These are phyloP conservation scores for Sarcophaga rosellei DNA, from an alignment of 2,888 invertebrate genomes.

Conservation along the genomic window DNA sequence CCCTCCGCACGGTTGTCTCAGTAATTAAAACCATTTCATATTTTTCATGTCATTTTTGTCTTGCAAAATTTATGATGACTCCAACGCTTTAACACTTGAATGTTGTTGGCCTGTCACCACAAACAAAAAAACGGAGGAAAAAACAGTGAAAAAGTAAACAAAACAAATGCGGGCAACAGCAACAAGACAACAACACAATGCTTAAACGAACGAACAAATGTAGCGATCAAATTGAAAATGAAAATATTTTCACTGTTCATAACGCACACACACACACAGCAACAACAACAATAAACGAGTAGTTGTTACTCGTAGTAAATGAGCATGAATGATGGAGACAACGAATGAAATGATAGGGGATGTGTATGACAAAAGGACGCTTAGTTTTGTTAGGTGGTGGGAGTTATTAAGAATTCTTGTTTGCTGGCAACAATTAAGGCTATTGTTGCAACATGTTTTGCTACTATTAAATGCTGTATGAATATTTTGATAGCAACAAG, in stretches of 20 bases:
- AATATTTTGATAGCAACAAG: no score
- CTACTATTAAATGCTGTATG: not conserved
- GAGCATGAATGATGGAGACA: not conserved
- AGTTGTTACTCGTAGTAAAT: not conserved
- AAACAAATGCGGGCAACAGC: slow-evolving; percentile 28
- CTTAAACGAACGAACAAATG: not conserved
- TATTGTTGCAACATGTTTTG: slow-evolving; percentile 36
- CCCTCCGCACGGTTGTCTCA: not conserved
- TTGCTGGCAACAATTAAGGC: slow-evolving; percentile 41
- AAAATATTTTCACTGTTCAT: slow-evolving; percentile 46
- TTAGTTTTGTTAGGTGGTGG: not conserved
- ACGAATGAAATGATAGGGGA: not conserved
- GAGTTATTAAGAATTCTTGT: not conserved
- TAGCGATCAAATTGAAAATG: slow-evolving; percentile 48
- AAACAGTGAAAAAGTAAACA: slow-evolving; percentile 47
- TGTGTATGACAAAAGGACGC: slow-evolving; percentile 8
- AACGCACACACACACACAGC: slow-evolving; percentile 7
- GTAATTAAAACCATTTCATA: slow-evolving; percentile 65
- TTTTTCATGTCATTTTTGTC: slow-evolving; percentile 60
- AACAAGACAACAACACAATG: not conserved
- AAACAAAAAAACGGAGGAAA: not conserved
- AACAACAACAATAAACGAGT: no score
- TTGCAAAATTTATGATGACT: slow-evolving; percentile 62
- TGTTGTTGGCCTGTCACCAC: slow-evolving; percentile 63
- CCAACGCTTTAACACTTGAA: slow-evolving; percentile 62